Evolutionary conservation across 2,888 invertebrate species (phyloP).

Genomic region (Timema podura): DNA sequence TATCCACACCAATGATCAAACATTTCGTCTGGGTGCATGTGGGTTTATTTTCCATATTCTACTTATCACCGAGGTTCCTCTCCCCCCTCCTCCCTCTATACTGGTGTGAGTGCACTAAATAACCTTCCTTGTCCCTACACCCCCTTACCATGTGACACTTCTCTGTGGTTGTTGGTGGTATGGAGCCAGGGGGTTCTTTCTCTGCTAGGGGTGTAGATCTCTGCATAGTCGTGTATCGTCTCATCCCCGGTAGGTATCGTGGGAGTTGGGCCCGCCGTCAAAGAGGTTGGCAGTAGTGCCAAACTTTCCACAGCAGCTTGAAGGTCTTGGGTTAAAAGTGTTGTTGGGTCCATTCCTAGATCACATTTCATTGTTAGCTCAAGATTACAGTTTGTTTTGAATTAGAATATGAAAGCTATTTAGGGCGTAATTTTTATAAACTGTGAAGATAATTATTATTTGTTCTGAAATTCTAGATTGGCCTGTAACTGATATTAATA

Average conservation of each 20-base stretch:
- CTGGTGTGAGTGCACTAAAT: neutral
- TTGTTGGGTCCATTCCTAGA: conserved; percentile 21
- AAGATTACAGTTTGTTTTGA: neutral
- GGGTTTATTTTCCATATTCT: too few relatives aligned
- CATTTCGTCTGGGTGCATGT: too few relatives aligned
- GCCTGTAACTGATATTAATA: neutral
- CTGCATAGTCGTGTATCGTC: conserved; percentile 83
- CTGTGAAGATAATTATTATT: too few relatives aligned
- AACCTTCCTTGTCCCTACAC: conserved; percentile 19
- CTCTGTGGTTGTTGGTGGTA: conserved; percentile 27
- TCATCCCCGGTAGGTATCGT: conserved; percentile 35
- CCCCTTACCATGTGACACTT: conserved; percentile 24
- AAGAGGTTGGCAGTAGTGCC: conserved; percentile 44
- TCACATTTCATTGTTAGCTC: too few relatives aligned
- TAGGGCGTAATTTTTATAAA: too few relatives aligned
- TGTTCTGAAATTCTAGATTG: too few relatives aligned
- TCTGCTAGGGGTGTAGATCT: conserved; percentile 88
- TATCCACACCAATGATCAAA: too few relatives aligned
- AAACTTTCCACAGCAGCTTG: conserved; percentile 57
- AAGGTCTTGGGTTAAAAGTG: conserved; percentile 48
- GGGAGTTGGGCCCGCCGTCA: conserved; percentile 5
- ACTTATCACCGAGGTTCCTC: too few relatives aligned
- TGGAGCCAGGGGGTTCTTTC: conserved; percentile 51
- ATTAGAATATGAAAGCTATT: neutral
- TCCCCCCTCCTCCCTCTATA: neutral